A percentile compares a stretch with the other conserved stretches of the same genome.
phyloP scores from a whole-genome alignment of 2,113 vertebrate species.

The Bufo gargarizans region DNA sequence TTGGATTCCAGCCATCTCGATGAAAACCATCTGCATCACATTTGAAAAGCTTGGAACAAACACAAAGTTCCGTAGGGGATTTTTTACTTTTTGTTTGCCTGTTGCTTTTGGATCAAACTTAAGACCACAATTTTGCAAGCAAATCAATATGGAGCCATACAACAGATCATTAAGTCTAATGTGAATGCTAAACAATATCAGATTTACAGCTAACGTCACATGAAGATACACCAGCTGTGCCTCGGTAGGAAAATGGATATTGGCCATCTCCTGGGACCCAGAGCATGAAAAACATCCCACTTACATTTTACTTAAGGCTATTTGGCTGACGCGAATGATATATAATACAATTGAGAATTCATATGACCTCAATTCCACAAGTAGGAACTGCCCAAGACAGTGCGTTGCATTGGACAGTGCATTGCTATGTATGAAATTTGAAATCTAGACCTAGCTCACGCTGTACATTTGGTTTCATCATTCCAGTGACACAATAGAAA shows the following conservation, averaged over 20 bases:
- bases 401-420: no score
- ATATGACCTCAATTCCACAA: background rate
- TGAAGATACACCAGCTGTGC: conserved; percentile 16
- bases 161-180: conserved; percentile 44
- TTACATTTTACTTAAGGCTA: conserved; percentile 30
- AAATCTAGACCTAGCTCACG: background rate
- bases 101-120: conserved; percentile 32
- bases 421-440: background rate
- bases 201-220: conserved; percentile 7
- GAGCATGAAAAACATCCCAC: conserved; percentile 1
- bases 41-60: background rate
- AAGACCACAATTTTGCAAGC: conserved; percentile 32
- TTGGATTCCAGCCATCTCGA: background rate
- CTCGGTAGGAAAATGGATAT: conserved; percentile 5
- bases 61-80: background rate
- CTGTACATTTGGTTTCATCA: background rate
- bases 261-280: background rate
- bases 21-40: conserved; percentile 1
- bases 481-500: background rate
- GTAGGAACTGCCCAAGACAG: background rate
- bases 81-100: background rate
- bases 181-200: conserved; percentile 37
- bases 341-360: background rate
- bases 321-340: conserved; percentile 6
- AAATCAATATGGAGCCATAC: conserved; percentile 42